Percentiles rank a stretch among this genome's conserved stretches.
Evolutionary conservation across 2,113 vertebrate species (phyloP).

Genomic region (Ranitomeya variabilis): DNA sequence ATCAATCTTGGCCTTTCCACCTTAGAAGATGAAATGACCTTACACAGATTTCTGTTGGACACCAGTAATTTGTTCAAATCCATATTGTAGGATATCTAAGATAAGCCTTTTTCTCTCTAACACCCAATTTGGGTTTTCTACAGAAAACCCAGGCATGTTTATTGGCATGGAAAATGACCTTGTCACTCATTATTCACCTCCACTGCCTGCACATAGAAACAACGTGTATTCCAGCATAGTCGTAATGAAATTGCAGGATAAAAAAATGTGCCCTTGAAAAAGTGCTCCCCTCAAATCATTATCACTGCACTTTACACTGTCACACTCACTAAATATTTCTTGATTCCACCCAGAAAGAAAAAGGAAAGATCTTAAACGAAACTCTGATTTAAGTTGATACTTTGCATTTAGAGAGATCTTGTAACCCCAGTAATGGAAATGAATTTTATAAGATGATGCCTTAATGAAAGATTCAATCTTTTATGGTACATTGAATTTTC

Average conservation of each 20-base stretch:
- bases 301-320: constrained; percentile 44
- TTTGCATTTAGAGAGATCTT: constrained; percentile 59
- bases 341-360: constrained; percentile 55
- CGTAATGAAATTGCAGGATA: constrained; percentile 36
- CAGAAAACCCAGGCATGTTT: constrained; percentile 39
- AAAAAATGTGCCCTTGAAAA: neutral
- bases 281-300: neutral
- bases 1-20: constrained; percentile 45
- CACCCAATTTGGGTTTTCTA: constrained; percentile 54
- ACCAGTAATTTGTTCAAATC: constrained; percentile 45
- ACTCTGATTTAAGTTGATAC: constrained; percentile 28
- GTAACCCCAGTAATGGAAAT: constrained; percentile 57
- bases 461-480: constrained; percentile 61
- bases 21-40: constrained; percentile 52
- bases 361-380: constrained; percentile 50
- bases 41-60: constrained; percentile 41
- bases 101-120: constrained; percentile 40
- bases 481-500: constrained; percentile 55
- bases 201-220: constrained; percentile 21
- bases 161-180: constrained; percentile 55
- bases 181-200: constrained; percentile 49
- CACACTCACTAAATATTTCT: constrained; percentile 54
- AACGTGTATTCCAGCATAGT: constrained; percentile 28
- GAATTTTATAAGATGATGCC: constrained; percentile 60
- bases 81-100: constrained; percentile 35